Conservation (phyloP, 2,888 invertebrate genomes). For the Agrochola lota region DNA sequence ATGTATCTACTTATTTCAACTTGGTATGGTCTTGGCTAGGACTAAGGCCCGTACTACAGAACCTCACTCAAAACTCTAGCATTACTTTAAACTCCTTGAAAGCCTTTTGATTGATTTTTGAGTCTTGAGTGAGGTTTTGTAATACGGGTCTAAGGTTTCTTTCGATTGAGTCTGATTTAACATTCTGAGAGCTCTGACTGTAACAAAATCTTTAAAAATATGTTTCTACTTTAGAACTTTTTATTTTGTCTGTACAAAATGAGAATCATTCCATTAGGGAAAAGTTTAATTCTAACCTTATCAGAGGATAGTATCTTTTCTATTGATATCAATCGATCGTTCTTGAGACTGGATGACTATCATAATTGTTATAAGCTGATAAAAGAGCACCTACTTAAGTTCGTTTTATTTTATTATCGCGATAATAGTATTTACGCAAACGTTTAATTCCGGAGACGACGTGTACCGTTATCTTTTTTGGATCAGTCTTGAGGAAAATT, state of each 20-base stretch:
- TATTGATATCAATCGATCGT: slow-evolving; percentile 18
- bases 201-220: not conserved
- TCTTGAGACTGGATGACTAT: slow-evolving; percentile 26
- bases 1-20: not conserved
- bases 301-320: slow-evolving; percentile 18
- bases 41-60: too few species aligned
- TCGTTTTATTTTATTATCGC: slow-evolving; percentile 14
- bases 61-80: too few species aligned
- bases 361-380: slow-evolving; percentile 11
- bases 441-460: not conserved
- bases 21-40: not conserved
- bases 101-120: too few species aligned
- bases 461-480: not conserved
- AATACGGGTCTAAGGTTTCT: not conserved
- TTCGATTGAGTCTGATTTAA: not conserved
- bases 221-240: not conserved
- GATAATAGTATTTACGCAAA: not conserved
- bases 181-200: not conserved
- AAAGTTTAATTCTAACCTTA: slow-evolving; percentile 1
- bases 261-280: slow-evolving; percentile 14
- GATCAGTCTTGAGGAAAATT: not conserved
- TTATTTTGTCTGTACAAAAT: not conserved
- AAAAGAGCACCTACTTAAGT: slow-evolving; percentile 16
- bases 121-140: too few species aligned
- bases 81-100: too few species aligned